phyloP scores from a whole-genome alignment of 2,113 vertebrate species.

The Amphiprion ocellaris region DNA sequence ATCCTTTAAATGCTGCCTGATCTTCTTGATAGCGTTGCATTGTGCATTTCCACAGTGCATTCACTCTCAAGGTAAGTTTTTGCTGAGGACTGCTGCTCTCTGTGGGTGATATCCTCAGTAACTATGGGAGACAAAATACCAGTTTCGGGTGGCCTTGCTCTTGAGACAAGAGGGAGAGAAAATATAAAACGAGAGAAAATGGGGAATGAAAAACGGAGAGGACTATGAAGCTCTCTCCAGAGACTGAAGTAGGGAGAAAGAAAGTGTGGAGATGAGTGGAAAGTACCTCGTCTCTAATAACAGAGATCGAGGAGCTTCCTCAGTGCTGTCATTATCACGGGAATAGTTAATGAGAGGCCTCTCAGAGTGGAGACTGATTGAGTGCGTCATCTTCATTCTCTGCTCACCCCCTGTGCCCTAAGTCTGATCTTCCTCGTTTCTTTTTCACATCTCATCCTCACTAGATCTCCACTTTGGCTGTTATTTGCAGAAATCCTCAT shows the following conservation, averaged over 20 bases:
- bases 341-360: conserved; percentile 62
- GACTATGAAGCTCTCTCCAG: conserved; percentile 29
- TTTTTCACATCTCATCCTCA: conserved; percentile 23
- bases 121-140: conserved; percentile 3
- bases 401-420: conserved; percentile 6
- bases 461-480: conserved; percentile 6
- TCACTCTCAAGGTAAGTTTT: background rate
- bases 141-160: conserved; percentile 11
- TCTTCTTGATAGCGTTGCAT: background rate
- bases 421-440: conserved; percentile 34
- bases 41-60: background rate
- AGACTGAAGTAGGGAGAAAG: conserved; percentile 23
- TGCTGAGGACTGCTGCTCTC: background rate
- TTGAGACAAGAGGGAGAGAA: background rate
- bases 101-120: background rate
- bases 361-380: conserved; percentile 55
- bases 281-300: conserved; percentile 57
- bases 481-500: conserved; percentile 22
- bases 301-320: conserved; percentile 37
- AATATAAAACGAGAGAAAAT: background rate
- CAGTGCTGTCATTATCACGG: conserved; percentile 38
- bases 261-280: conserved; percentile 20
- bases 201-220: background rate
- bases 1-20: background rate
- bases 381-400: conserved; percentile 55